Conservation (phyloP, 2,797 vertebrate genomes). For the Platyrinchus mystaceus region DNA sequence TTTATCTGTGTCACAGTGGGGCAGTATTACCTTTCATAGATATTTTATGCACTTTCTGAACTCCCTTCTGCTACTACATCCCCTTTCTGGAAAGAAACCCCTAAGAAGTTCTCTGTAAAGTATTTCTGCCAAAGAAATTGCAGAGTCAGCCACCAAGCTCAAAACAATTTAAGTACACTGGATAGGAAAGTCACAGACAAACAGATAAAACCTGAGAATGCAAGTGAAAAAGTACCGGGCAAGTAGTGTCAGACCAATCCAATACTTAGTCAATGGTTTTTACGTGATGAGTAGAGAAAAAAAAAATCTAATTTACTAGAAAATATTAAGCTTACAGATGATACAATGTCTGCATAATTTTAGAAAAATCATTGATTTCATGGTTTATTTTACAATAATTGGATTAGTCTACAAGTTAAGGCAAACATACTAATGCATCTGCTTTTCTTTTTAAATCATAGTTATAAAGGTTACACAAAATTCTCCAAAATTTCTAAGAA, state of each 20-base stretch:
- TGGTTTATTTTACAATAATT: constrained; percentile 85
- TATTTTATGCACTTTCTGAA: neutral
- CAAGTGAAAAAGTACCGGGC: neutral
- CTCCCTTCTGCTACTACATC: neutral
- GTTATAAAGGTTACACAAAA: constrained; percentile 81
- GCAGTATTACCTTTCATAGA: neutral
- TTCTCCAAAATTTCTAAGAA: constrained; percentile 79
- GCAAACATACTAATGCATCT: constrained; percentile 90
- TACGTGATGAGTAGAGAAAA: constrained; percentile 5
- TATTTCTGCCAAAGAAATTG: constrained; percentile 8
- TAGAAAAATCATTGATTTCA: constrained; percentile 76
- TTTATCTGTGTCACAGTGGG: neutral
- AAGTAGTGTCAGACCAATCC: constrained; percentile 17
- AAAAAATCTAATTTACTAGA: constrained; percentile 35
- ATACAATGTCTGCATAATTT: constrained; percentile 69
- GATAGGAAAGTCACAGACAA: constrained; percentile 2
- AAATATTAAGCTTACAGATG: constrained; percentile 64
- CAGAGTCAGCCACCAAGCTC: neutral
- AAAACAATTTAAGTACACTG: constrained; percentile 4
- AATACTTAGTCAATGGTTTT: neutral
- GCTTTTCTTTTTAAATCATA: constrained; percentile 80
- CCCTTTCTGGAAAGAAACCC: neutral
- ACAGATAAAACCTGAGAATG: constrained; percentile 53
- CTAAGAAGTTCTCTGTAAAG: neutral
- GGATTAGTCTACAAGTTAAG: constrained; percentile 91